These are phyloP conservation scores for Cyaniris semiargus DNA, from an alignment of 2,888 invertebrate genomes.

Conservation along the genomic window DNA sequence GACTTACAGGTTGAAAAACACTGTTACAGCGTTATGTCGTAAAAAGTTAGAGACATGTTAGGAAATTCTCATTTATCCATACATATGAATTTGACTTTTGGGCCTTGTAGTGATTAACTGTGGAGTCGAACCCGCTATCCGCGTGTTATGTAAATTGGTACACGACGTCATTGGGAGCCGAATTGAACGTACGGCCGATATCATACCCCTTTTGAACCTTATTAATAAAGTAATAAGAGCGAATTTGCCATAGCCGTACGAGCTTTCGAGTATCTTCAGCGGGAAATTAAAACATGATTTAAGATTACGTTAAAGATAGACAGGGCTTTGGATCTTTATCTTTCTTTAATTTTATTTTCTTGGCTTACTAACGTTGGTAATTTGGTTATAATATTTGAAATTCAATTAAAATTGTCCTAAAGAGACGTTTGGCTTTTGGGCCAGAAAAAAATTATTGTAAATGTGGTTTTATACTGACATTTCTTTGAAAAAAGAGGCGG, in stretches of 20 bases:
- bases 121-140: constrained; percentile 12
- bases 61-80: neutral
- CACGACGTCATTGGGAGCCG: neutral
- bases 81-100: neutral
- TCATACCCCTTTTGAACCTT: neutral
- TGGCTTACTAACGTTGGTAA: neutral
- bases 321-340: neutral
- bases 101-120: constrained; percentile 1
- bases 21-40: neutral
- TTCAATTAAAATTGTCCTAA: neutral
- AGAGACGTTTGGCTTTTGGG: neutral
- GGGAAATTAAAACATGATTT: neutral
- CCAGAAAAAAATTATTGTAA: too few species aligned
- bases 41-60: neutral
- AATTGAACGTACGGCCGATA: neutral
- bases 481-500: too few species aligned
- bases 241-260: neutral
- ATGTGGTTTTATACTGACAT: too few species aligned
- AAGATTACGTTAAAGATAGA: neutral
- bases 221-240: neutral
- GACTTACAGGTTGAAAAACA: too few species aligned
- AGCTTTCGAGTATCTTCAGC: neutral
- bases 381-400: neutral
- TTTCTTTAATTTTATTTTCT: neutral
- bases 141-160: constrained; percentile 28